These are phyloP conservation scores for Orthosia gracilis DNA, from an alignment of 2,888 invertebrate genomes.

Conservation along the genomic window DNA sequence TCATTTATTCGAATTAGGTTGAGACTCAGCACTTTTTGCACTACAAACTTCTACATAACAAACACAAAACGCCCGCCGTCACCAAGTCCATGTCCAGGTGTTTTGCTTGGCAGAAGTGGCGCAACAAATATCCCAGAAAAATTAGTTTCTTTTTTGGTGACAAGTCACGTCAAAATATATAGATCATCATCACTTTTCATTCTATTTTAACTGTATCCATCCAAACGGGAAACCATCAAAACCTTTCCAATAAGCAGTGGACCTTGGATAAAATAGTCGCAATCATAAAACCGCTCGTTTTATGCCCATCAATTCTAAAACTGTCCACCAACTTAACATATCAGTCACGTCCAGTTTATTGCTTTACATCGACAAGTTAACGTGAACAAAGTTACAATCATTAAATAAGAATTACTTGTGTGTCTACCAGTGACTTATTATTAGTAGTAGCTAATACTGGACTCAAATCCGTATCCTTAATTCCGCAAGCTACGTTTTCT, in stretches of 20 bases:
- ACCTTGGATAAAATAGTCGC: not conserved
- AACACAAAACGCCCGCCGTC: too few species aligned
- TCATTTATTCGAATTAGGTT: too few species aligned
- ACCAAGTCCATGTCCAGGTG: too few species aligned
- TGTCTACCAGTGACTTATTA: conserved; percentile 10
- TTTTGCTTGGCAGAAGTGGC: too few species aligned
- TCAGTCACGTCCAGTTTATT: conserved; percentile 61
- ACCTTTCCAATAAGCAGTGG: not conserved
- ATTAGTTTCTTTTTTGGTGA: too few species aligned
- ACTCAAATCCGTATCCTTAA: conserved; percentile 5
- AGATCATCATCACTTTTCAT: too few species aligned
- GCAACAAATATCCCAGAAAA: too few species aligned
- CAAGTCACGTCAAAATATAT: not conserved
- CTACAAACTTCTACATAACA: too few species aligned
- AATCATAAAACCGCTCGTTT: conserved; percentile 27
- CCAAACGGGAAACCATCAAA: conserved; percentile 1
- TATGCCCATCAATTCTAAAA: conserved; percentile 34
- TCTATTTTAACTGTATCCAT: not conserved
- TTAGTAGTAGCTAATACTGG: not conserved
- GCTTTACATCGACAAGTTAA: conserved; percentile 50
- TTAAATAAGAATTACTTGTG: conserved; percentile 17
- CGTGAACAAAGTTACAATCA: conserved; percentile 43
- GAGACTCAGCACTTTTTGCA: too few species aligned
- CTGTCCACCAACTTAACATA: conserved; percentile 39
- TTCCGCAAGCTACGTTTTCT: conserved; percentile 3